A percentile compares a stretch with the other conserved stretches of the same genome.
Evolutionary conservation across 2,797 vertebrate genomes (phyloP).

Genomic region (Spatula versicolor): DNA sequence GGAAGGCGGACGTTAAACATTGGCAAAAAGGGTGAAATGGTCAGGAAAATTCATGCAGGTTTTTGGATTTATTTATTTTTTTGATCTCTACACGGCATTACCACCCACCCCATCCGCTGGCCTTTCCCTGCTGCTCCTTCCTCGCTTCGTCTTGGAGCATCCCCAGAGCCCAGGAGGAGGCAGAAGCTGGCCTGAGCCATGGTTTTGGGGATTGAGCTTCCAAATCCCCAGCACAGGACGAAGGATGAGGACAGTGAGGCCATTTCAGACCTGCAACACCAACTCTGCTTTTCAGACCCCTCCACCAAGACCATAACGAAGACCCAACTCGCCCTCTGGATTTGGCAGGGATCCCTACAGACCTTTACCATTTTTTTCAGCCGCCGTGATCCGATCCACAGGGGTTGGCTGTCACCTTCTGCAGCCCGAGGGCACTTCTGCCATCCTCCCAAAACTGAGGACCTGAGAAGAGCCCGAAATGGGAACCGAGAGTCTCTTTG

Average conservation of each 20-base stretch:
- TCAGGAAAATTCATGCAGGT: background rate
- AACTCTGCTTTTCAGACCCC: background rate
- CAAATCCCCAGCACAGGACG: background rate
- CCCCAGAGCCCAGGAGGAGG: fast-evolving
- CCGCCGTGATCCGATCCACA: background rate
- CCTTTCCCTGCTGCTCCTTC: background rate
- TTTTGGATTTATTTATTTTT: background rate
- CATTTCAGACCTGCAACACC: background rate
- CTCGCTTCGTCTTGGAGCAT: fast-evolving
- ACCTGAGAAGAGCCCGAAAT: background rate
- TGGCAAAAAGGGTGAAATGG: background rate
- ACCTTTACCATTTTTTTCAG: fast-evolving
- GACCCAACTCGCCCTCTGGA: too few relatives aligned
- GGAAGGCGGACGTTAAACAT: background rate
- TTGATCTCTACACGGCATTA: background rate
- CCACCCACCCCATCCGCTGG: background rate
- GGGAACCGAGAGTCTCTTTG: background rate
- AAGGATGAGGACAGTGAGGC: background rate
- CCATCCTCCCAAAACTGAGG: background rate
- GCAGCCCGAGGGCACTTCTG: background rate
- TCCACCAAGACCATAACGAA: background rate
- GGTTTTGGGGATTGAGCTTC: background rate
- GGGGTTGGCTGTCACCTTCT: background rate
- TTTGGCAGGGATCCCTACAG: background rate
- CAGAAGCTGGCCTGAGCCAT: background rate